These are phyloP conservation scores for Parotocinclus haroldoi DNA, from an alignment of 2,797 vertebrate genomes.

Conservation along the genomic window DNA sequence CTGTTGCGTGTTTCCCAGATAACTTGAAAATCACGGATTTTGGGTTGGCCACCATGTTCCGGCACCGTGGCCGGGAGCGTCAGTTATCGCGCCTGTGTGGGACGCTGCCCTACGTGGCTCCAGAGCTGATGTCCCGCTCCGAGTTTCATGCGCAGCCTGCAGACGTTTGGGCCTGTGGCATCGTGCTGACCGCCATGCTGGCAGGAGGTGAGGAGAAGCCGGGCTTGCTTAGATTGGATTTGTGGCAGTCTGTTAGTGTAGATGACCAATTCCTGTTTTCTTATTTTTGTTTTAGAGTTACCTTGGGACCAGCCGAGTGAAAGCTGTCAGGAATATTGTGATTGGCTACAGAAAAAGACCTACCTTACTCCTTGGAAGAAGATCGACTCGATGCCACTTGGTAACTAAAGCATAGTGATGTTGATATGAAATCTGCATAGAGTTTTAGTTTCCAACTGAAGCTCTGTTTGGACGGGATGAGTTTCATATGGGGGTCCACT, in stretches of 20 bases:
- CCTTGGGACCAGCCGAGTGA: constrained; percentile 95
- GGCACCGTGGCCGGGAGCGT: constrained; percentile 84
- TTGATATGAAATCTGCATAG: no score
- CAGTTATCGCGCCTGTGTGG: constrained; percentile 85
- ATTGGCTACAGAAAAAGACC: constrained; percentile 91
- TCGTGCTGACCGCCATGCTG: constrained; percentile 94
- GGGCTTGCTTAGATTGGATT: no score
- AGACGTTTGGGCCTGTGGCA: constrained; percentile 93
- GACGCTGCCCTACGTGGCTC: constrained; percentile 92
- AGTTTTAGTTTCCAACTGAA: no score
- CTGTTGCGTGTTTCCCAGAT: constrained; percentile 66
- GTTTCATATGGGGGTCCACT: no score
- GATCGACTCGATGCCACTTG: constrained; percentile 84
- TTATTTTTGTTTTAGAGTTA: constrained; percentile 75
- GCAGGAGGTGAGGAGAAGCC: constrained; percentile 81
- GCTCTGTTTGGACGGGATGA: no score
- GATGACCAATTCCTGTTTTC: constrained; percentile 7
- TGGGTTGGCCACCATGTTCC: constrained; percentile 83
- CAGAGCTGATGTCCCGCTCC: constrained; percentile 81
- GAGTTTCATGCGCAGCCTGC: constrained; percentile 89
- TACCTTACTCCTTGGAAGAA: constrained; percentile 95
- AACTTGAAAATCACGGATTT: constrained; percentile 95
- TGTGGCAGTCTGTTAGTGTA: neutral
- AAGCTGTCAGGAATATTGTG: constrained; percentile 90
- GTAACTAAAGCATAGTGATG: constrained; percentile 59